Evolutionary conservation across 2,797 vertebrate species (phyloP).

Genomic region (Lagodon rhomboides): DNA sequence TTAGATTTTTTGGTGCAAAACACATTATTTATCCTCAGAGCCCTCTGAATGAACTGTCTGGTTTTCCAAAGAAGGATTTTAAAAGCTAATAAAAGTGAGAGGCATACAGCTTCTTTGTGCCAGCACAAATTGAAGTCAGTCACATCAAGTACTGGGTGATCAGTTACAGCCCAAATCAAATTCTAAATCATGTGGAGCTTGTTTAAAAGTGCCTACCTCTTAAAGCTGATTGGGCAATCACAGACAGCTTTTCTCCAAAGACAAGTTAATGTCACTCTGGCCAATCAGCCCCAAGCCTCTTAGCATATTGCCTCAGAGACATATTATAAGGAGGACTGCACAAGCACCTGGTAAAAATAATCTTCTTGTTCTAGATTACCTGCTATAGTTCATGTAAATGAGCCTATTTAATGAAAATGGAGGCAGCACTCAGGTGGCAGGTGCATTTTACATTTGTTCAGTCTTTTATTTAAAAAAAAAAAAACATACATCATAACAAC

Average conservation of each 20-base stretch:
- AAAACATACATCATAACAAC: background rate
- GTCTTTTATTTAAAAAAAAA: too few relatives aligned
- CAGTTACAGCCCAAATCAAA: slow-evolving; percentile 17
- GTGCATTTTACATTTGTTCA: background rate
- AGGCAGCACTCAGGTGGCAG: background rate
- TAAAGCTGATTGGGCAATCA: slow-evolving; percentile 42
- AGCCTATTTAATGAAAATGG: background rate
- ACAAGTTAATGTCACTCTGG: background rate
- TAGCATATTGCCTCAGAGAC: background rate
- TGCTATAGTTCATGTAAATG: slow-evolving; percentile 11
- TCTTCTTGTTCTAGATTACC: background rate
- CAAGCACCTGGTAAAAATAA: slow-evolving; percentile 12
- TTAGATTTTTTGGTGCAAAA: background rate
- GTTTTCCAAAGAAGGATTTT: slow-evolving; percentile 16
- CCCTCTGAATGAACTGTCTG: background rate
- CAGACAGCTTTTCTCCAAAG: background rate
- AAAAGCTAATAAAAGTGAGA: slow-evolving; percentile 18
- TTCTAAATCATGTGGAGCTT: background rate
- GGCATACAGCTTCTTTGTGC: background rate
- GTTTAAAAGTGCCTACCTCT: slow-evolving; percentile 3
- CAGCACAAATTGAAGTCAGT: slow-evolving; percentile 7
- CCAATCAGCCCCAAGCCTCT: slow-evolving; percentile 27
- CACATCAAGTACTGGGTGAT: slow-evolving; percentile 5
- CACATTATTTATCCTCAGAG: background rate
- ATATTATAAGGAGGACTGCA: background rate